phyloP scores from a whole-genome alignment of 2,888 invertebrate genomes.

The Odontocerum albicorne region DNA sequence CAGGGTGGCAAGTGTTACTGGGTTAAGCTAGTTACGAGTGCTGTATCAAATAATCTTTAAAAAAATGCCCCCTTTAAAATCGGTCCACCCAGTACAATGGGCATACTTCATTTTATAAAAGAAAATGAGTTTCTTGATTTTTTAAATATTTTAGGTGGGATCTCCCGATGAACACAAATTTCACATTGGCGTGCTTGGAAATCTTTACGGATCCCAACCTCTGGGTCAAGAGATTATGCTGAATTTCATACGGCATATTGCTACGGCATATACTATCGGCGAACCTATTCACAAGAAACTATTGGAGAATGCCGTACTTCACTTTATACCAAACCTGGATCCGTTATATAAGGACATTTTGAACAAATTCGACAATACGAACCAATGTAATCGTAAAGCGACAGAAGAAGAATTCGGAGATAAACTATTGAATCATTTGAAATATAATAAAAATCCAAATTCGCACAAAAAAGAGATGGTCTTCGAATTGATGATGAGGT shows the following conservation, averaged over 20 bases:
- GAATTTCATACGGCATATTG: slow-evolving; percentile 80
- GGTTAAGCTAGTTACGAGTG: too few relatives aligned
- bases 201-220: slow-evolving; percentile 78
- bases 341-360: slow-evolving; percentile 45
- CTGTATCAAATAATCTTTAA: too few relatives aligned
- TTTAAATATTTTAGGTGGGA: slow-evolving; percentile 68
- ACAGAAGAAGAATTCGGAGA: slow-evolving; percentile 67
- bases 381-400: slow-evolving; percentile 46
- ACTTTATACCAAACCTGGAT: slow-evolving; percentile 71
- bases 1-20: too few relatives aligned
- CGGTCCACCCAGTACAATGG: too few relatives aligned
- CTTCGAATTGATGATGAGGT: slow-evolving; percentile 65
- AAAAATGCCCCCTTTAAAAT: too few relatives aligned
- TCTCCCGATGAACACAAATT: slow-evolving; percentile 79
- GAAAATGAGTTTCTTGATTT: not conserved
- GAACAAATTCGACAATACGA: slow-evolving; percentile 43
- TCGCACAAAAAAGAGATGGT: slow-evolving; percentile 58
- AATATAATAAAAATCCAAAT: slow-evolving; percentile 49
- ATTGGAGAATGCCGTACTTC: slow-evolving; percentile 72
- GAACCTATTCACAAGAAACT: slow-evolving; percentile 67
- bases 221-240: slow-evolving; percentile 82
- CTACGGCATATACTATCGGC: slow-evolving; percentile 68
- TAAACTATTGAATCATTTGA: slow-evolving; percentile 56
- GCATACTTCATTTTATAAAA: too few relatives aligned
- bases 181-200: slow-evolving; percentile 82